Conservation (phyloP, 2,113 vertebrate species). For the Corythornis cristatus region DNA sequence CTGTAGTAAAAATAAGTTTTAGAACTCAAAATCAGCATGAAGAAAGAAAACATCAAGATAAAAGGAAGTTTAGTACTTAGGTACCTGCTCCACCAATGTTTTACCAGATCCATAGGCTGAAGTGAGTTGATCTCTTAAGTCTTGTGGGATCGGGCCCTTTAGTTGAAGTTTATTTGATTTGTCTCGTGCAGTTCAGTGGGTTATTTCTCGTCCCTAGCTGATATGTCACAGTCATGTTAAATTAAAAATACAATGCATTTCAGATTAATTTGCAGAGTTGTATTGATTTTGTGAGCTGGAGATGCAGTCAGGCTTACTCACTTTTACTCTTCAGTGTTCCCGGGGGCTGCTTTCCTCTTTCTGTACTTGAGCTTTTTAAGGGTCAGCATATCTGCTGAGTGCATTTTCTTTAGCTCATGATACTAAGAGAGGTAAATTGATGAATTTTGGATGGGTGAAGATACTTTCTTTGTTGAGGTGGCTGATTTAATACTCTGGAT, state of each 20-base stretch:
- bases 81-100: not conserved
- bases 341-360: not conserved
- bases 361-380: not conserved
- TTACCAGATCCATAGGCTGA: not conserved
- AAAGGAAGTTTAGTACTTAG: not conserved
- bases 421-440: not conserved
- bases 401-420: not conserved
- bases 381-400: not conserved
- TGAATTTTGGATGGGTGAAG: not conserved
- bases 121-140: not conserved
- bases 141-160: not conserved
- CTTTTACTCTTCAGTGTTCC: not conserved
- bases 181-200: not conserved
- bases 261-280: not conserved
- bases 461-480: not conserved
- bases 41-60: not conserved
- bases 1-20: not conserved
- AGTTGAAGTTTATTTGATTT: not conserved
- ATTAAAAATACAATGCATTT: not conserved
- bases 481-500: not conserved
- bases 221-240: not conserved
- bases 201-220: not conserved
- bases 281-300: not conserved
- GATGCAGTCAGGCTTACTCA: not conserved
- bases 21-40: not conserved